These are phyloP conservation scores for Xyrichtys novacula DNA, from an alignment of 2,797 vertebrate species.

Conservation along the genomic window DNA sequence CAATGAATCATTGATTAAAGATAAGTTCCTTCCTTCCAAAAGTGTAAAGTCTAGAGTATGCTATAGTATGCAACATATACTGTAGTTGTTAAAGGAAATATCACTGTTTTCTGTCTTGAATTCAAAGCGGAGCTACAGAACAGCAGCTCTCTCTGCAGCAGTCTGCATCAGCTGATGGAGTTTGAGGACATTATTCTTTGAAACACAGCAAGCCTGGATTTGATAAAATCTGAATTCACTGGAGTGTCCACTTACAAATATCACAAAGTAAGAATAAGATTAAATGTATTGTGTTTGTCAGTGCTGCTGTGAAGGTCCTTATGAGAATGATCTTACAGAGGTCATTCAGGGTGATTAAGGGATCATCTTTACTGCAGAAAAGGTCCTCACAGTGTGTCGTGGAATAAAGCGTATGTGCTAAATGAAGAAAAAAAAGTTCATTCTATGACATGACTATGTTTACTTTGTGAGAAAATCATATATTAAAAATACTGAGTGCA, in stretches of 20 bases:
- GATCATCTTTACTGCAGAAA: slow-evolving; percentile 7
- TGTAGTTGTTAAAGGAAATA: background rate
- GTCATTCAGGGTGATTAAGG: slow-evolving; percentile 20
- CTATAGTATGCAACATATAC: no score
- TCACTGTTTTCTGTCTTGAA: background rate
- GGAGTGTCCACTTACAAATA: slow-evolving; percentile 26
- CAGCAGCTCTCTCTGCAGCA: slow-evolving; percentile 1
- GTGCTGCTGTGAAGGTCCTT: slow-evolving; percentile 12
- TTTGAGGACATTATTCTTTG: slow-evolving; percentile 18
- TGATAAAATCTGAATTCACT: slow-evolving; percentile 25
- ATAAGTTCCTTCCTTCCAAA: no score
- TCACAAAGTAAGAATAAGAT: slow-evolving; percentile 19
- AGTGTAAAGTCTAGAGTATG: no score
- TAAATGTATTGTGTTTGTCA: slow-evolving; percentile 10
- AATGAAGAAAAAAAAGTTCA: background rate
- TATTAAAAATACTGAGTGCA: slow-evolving; percentile 2
- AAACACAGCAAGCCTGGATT: slow-evolving; percentile 18
- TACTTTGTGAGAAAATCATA: background rate
- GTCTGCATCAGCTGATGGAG: slow-evolving; percentile 11
- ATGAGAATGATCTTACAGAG: slow-evolving; percentile 23
- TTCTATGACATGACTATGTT: background rate
- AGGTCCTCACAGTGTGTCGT: background rate
- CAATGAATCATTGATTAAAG: no score
- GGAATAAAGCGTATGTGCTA: background rate
- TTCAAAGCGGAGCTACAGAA: background rate